Percentiles rank a stretch among this genome's conserved stretches.
Evolutionary conservation across 2,113 vertebrate genomes (phyloP).

Genomic region (Ptyas mucosa): DNA sequence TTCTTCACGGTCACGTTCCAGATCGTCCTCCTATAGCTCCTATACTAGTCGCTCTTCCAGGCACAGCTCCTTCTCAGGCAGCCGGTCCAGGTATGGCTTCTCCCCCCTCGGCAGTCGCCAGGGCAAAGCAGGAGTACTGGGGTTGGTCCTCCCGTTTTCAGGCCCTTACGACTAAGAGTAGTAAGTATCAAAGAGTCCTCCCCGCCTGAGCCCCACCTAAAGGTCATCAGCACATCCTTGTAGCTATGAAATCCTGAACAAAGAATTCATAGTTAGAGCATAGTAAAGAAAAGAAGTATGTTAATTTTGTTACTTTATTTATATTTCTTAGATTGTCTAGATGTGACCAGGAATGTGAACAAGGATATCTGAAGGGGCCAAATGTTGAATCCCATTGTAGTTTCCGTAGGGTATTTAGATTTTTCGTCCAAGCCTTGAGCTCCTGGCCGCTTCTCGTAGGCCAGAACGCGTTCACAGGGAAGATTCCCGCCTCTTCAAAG

Average conservation of each 20-base stretch:
- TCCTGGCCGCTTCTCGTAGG: not conserved
- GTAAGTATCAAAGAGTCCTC: not conserved
- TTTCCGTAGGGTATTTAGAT: not conserved
- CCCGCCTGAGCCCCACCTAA: not conserved
- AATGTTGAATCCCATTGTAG: not conserved
- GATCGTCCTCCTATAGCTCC: conserved; percentile 91
- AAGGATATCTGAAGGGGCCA: not conserved
- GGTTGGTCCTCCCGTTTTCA: not conserved
- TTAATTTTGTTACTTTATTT: not conserved
- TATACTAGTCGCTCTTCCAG: conserved; percentile 94
- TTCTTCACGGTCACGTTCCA: conserved; percentile 81
- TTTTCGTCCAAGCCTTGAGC: not conserved
- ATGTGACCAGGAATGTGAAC: not conserved
- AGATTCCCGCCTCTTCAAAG: not conserved
- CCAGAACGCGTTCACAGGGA: not conserved
- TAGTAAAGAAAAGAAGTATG: not conserved
- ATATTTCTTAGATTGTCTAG: not conserved
- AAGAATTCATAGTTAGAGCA: not conserved
- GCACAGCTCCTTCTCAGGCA: conserved; percentile 93
- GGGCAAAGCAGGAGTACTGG: not conserved
- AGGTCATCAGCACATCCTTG: not conserved
- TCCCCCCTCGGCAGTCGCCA: not conserved
- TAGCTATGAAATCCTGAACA: not conserved
- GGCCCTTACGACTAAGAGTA: not conserved
- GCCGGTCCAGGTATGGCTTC: conserved; percentile 82